A percentile compares a stretch with the other conserved stretches of the same genome.
Conservation (phyloP, 37 sponge, comb jelly and placozoan genomes). For the Beroe forskalii region DNA sequence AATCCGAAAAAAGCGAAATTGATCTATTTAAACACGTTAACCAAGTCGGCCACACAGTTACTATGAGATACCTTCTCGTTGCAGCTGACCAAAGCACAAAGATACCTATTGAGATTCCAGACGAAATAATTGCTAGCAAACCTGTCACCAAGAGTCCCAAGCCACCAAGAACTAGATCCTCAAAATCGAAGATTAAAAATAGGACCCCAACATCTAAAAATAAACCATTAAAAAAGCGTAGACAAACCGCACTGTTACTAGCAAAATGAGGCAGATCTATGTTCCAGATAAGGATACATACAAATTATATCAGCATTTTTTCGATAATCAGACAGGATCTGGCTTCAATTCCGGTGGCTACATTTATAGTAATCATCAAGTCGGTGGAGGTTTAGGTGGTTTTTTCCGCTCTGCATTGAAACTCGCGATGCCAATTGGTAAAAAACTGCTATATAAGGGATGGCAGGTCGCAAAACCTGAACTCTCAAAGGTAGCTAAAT, state of each 20-base stretch:
- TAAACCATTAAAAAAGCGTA: neutral
- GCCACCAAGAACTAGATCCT: neutral
- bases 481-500: neutral
- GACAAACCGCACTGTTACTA: neutral
- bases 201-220: neutral
- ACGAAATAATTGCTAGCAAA: too few species aligned
- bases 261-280: conserved; percentile 32
- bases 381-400: conserved; percentile 26
- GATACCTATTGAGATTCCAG: neutral
- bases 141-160: too few species aligned
- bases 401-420: neutral
- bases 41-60: neutral
- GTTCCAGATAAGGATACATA: conserved; percentile 16
- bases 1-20: neutral
- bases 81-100: conserved; percentile 2
- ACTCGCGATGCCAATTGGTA: conserved; percentile 5
- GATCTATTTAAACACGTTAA: neutral
- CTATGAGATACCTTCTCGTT: neutral
- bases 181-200: neutral
- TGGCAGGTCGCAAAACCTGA: conserved; percentile 21
- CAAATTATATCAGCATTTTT: conserved; percentile 11
- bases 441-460: conserved; percentile 26
- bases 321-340: neutral
- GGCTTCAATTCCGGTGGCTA: neutral
- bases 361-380: neutral